Percentiles rank a stretch among this genome's conserved stretches.
Evolutionary conservation across 2,797 vertebrate species (phyloP).

Genomic region (Poeciliopsis infans): DNA sequence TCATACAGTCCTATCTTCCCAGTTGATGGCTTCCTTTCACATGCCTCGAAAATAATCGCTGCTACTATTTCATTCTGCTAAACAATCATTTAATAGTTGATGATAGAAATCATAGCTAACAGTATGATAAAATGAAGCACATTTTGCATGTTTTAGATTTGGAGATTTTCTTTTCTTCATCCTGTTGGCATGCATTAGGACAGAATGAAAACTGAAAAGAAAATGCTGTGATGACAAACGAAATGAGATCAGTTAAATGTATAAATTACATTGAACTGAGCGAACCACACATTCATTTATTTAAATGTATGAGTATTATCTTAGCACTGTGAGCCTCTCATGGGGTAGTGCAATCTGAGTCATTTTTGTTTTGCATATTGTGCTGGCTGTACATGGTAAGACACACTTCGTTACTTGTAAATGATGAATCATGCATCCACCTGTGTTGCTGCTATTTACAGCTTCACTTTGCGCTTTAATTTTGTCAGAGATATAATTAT

Average conservation of each 20-base stretch:
- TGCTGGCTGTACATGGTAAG: constrained; percentile 15
- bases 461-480: neutral
- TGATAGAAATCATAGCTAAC: neutral
- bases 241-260: neutral
- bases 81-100: constrained; percentile 9
- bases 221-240: neutral
- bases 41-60: constrained; percentile 15
- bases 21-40: constrained; percentile 15
- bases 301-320: neutral
- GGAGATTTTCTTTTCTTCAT: neutral
- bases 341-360: constrained; percentile 35
- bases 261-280: neutral
- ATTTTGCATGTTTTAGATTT: neutral
- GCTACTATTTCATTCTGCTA: neutral
- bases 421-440: constrained; percentile 35
- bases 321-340: constrained; percentile 13
- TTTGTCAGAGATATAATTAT: neutral
- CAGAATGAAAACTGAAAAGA: neutral
- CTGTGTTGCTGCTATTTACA: constrained; percentile 7
- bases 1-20: constrained; percentile 32
- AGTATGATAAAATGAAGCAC: neutral
- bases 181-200: neutral
- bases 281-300: neutral
- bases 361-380: constrained; percentile 25
- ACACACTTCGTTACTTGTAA: constrained; percentile 2